phyloP scores from a whole-genome alignment of 2,888 invertebrate genomes.

The Thecophora atra region DNA sequence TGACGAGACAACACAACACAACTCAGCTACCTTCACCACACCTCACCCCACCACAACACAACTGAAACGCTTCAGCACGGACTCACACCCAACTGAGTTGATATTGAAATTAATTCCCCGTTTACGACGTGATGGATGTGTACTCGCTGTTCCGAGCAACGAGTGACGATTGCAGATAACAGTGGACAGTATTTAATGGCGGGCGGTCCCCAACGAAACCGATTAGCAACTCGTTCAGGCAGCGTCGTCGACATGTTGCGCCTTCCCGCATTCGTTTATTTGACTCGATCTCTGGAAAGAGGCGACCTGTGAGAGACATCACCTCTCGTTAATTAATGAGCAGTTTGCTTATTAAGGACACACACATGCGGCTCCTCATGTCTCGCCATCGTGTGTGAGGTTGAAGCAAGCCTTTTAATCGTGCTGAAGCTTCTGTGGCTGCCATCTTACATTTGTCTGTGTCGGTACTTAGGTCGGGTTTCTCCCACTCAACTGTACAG shows the following conservation, averaged over 20 bases:
- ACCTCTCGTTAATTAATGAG: constrained; percentile 8
- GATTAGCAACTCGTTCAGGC: neutral
- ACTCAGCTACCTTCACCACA: neutral
- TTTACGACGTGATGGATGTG: constrained; percentile 25
- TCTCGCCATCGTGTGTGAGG: too few relatives aligned
- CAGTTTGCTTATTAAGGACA: constrained; percentile 19
- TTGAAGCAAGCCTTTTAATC: too few relatives aligned
- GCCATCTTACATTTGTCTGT: neutral
- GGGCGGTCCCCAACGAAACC: neutral
- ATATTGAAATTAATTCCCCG: constrained; percentile 23
- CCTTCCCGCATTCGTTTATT: neutral
- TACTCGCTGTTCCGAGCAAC: neutral
- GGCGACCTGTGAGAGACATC: neutral
- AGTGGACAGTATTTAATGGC: neutral
- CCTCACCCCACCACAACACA: neutral
- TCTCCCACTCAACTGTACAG: constrained; percentile 24
- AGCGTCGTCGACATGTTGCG: constrained; percentile 6
- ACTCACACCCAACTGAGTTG: too few relatives aligned
- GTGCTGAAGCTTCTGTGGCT: neutral
- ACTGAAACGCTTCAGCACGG: constrained; percentile 8
- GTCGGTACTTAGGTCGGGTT: neutral
- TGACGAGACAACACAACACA: too few relatives aligned
- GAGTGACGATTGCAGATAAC: neutral
- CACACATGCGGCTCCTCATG: neutral
- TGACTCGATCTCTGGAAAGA: neutral